These are phyloP conservation scores for Chironex yamaguchii DNA, from an alignment of 30 jellyfish, hydroid and myxozoan genomes.

Conservation along the genomic window DNA sequence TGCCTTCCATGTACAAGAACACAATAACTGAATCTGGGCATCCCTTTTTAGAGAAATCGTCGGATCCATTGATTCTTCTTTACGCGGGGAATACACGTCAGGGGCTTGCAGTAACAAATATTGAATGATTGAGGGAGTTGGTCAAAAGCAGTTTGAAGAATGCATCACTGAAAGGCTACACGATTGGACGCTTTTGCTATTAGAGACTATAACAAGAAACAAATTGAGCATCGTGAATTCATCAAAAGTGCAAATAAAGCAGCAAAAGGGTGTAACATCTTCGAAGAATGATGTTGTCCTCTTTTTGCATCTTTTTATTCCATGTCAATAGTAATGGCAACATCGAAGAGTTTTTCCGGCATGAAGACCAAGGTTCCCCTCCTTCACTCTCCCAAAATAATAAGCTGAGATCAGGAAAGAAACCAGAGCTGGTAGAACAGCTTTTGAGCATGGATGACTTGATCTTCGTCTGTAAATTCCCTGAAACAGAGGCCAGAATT, in stretches of 20 bases:
- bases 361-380: slow-evolving; percentile 69
- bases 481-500: too few species aligned
- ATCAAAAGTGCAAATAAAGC: slow-evolving; percentile 15
- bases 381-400: slow-evolving; percentile 59
- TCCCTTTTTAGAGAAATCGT: slow-evolving; percentile 57
- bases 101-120: slow-evolving; percentile 23
- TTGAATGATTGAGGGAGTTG: slow-evolving; percentile 48
- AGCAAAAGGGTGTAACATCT: slow-evolving; percentile 27
- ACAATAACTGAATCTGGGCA: slow-evolving; percentile 34
- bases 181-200: slow-evolving; percentile 24
- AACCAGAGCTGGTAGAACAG: too few species aligned
- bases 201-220: slow-evolving; percentile 58
- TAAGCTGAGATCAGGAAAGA: too few species aligned
- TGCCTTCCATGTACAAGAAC: too few species aligned
- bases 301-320: slow-evolving; percentile 75
- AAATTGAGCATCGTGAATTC: slow-evolving; percentile 40
- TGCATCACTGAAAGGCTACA: slow-evolving; percentile 18
- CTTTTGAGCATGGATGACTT: too few species aligned
- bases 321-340: slow-evolving; percentile 84
- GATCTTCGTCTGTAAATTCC: too few species aligned
- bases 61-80: slow-evolving; percentile 28
- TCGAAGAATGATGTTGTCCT: slow-evolving; percentile 61
- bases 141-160: slow-evolving; percentile 58
- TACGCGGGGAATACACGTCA: slow-evolving; percentile 24
- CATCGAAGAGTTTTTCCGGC: slow-evolving; percentile 65